Evolutionary conservation across 2,113 vertebrate species (phyloP).

Genomic region (Lepus americanus): DNA sequence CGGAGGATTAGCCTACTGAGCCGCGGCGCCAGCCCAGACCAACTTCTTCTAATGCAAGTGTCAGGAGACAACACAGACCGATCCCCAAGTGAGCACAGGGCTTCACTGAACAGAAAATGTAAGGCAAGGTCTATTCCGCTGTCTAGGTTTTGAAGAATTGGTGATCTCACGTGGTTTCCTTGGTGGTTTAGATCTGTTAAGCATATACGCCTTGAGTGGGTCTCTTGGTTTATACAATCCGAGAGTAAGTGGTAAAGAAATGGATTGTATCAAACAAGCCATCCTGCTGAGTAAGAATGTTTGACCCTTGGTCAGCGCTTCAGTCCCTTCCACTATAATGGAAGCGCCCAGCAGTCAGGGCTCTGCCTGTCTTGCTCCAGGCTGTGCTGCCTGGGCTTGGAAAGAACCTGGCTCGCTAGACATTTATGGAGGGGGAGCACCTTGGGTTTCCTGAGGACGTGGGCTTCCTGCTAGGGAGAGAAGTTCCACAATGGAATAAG

Average conservation of each 20-base stretch:
- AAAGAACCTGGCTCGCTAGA: neutral
- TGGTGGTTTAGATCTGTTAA: neutral
- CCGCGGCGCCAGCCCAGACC: too few species aligned
- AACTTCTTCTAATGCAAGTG: too few species aligned
- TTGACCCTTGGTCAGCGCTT: accelerated
- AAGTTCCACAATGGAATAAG: neutral
- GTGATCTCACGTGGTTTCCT: neutral
- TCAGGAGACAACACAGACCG: neutral
- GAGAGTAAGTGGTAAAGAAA: neutral
- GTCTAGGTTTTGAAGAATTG: neutral
- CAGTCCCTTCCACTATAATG: accelerated
- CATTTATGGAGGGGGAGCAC: neutral
- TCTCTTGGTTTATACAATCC: neutral
- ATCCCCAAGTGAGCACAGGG: neutral
- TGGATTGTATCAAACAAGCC: neutral
- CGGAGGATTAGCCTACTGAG: too few species aligned
- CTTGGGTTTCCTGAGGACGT: neutral
- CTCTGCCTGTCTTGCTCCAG: accelerated
- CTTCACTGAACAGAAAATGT: neutral
- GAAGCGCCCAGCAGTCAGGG: neutral
- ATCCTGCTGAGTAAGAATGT: neutral
- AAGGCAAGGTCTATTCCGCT: accelerated
- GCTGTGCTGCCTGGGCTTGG: neutral
- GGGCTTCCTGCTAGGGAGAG: neutral
- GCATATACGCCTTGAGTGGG: accelerated